Evolutionary conservation across 2,113 vertebrate species (phyloP).

Genomic region (Sapajus apella): DNA sequence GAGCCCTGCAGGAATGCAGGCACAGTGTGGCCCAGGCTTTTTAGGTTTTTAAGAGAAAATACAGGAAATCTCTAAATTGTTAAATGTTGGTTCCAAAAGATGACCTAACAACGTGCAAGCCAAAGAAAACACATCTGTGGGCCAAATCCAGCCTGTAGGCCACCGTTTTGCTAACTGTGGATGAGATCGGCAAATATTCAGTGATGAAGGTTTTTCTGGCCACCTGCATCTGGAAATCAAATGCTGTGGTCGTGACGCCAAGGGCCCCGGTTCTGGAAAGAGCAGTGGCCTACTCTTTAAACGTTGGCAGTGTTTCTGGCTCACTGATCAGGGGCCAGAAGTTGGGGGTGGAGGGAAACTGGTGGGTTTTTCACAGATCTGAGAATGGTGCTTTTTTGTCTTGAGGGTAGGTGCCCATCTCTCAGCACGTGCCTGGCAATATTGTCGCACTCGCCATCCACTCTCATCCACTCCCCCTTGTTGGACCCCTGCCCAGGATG

Average conservation of each 20-base stretch:
- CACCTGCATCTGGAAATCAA: background rate
- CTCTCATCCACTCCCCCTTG: background rate
- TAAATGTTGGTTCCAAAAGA: conserved; percentile 40
- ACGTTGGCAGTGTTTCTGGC: background rate
- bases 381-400: background rate
- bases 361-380: background rate
- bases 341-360: background rate
- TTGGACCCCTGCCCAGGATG: background rate
- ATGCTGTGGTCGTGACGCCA: background rate
- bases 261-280: background rate
- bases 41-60: conserved; percentile 47
- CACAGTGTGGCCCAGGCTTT: background rate
- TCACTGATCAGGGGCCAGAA: background rate
- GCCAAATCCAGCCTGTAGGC: background rate
- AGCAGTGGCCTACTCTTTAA: background rate
- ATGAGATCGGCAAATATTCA: background rate
- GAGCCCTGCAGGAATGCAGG: background rate
- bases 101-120: background rate
- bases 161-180: background rate
- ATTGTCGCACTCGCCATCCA: background rate
- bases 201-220: background rate
- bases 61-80: conserved; percentile 60
- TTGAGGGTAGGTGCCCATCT: background rate
- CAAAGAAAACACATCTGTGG: conserved; percentile 52
- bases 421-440: background rate